A percentile compares a stretch with the other conserved stretches of the same genome.
Conservation (phyloP, 1,140 invertebrate genomes). For the Drosophila ironensis region DNA sequence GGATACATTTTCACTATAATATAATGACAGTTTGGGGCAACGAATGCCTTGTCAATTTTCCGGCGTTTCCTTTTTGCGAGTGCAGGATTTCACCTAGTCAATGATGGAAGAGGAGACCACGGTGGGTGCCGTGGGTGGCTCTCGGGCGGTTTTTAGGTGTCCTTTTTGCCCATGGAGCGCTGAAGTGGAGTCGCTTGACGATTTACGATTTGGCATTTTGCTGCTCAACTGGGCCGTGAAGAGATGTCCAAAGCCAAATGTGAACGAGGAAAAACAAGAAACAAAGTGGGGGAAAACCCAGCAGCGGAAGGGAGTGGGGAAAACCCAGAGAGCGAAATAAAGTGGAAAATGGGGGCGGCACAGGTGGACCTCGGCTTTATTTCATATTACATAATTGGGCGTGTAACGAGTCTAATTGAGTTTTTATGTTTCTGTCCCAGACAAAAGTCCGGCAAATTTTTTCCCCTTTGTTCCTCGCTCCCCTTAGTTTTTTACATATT, state of each 20-base stretch:
- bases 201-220: slow-evolving; percentile 78
- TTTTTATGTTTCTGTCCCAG: slow-evolving; percentile 74
- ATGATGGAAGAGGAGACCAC: slow-evolving; percentile 4
- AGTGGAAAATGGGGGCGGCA: neutral
- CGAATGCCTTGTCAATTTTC: too few species aligned
- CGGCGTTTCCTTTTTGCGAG: too few species aligned
- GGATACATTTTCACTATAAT: too few species aligned
- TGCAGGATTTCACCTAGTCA: slow-evolving; percentile 56
- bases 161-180: neutral
- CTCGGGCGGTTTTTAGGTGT: neutral
- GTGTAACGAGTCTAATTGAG: slow-evolving; percentile 82
- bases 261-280: slow-evolving; percentile 1
- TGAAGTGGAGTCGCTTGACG: slow-evolving; percentile 42
- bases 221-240: slow-evolving; percentile 75
- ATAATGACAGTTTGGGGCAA: too few species aligned
- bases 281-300: neutral
- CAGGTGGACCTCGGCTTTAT: slow-evolving; percentile 58
- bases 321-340: neutral
- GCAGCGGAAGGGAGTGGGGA: neutral
- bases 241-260: slow-evolving; percentile 25
- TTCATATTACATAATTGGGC: slow-evolving; percentile 81
- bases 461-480: slow-evolving; percentile 10
- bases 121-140: neutral
- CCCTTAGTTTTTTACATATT: neutral
- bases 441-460: slow-evolving; percentile 30